phyloP scores from a whole-genome alignment of 2,888 invertebrate species.

The Sepiola atlantica region DNA sequence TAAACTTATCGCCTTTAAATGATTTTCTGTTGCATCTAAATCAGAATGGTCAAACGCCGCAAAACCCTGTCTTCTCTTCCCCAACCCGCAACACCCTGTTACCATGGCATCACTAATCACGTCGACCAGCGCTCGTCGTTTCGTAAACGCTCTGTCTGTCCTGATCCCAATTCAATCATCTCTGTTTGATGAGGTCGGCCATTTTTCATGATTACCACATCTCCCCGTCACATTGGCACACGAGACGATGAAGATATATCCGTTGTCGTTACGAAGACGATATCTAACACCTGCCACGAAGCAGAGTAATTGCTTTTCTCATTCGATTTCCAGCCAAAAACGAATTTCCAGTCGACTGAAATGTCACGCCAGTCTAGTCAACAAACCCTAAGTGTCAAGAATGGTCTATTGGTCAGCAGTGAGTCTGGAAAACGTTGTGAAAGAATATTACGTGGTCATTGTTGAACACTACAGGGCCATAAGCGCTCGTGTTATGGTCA shows the following conservation, averaged over 20 bases:
- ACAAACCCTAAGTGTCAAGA: no score
- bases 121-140: background rate
- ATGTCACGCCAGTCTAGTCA: no score
- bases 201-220: background rate
- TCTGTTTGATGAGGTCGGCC: background rate
- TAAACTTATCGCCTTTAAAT: constrained; percentile 8
- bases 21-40: constrained; percentile 23
- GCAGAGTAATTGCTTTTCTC: background rate
- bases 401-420: no score
- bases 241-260: background rate
- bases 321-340: background rate
- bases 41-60: background rate
- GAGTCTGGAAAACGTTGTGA: no score
- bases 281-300: background rate
- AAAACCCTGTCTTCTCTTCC: background rate
- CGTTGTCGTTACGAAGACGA: background rate
- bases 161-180: background rate
- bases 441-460: no score
- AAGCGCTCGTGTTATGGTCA: no score
- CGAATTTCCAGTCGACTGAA: no score
- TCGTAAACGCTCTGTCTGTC: no score
- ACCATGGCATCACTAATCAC: background rate
- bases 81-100: background rate
- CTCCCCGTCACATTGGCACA: background rate
- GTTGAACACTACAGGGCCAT: no score